A percentile compares a stretch with the other conserved stretches of the same genome.
Conservation (phyloP, 64 coral and sea anemone genomes). For the Montipora capricornis region DNA sequence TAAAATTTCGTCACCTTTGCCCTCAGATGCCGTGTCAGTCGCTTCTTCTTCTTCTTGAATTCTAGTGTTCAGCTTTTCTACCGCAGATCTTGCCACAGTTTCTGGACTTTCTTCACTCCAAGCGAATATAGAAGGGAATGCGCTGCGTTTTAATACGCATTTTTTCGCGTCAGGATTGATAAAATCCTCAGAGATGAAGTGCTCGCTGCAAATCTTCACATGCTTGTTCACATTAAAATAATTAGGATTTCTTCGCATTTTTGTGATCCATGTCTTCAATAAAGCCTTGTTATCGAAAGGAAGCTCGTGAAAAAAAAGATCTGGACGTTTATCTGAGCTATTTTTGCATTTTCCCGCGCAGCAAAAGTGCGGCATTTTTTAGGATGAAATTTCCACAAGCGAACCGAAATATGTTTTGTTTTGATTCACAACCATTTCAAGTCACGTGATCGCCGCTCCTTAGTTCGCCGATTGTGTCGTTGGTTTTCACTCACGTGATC, state of each 20-base stretch:
- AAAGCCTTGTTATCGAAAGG: neutral
- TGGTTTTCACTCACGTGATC: too few relatives aligned
- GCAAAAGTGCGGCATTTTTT: neutral
- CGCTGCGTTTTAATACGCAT: too few relatives aligned
- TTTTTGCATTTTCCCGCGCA: slow-evolving; percentile 1
- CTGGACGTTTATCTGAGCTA: too few relatives aligned
- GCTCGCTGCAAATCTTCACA: too few relatives aligned
- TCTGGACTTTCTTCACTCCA: neutral
- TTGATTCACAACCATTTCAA: slow-evolving; percentile 1
- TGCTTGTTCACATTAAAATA: too few relatives aligned
- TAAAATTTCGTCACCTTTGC: neutral
- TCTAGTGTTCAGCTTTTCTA: neutral
- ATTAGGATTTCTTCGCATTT: too few relatives aligned
- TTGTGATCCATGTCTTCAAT: neutral
- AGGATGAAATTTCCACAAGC: neutral
- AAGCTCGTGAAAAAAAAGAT: too few relatives aligned
- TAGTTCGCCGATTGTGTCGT: slow-evolving; percentile 44
- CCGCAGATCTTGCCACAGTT: neutral
- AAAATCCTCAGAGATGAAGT: neutral
- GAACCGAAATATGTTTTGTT: slow-evolving; percentile 9
- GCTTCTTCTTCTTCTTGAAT: slow-evolving; percentile 48
- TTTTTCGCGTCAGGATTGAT: neutral
- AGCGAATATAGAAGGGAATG: too few relatives aligned
- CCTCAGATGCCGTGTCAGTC: slow-evolving; percentile 67
- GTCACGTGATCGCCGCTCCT: slow-evolving; percentile 8